Percentiles rank a stretch among this genome's conserved stretches.
phyloP scores from a whole-genome alignment of 2,113 vertebrate species.

The Pongo pygmaeus region DNA sequence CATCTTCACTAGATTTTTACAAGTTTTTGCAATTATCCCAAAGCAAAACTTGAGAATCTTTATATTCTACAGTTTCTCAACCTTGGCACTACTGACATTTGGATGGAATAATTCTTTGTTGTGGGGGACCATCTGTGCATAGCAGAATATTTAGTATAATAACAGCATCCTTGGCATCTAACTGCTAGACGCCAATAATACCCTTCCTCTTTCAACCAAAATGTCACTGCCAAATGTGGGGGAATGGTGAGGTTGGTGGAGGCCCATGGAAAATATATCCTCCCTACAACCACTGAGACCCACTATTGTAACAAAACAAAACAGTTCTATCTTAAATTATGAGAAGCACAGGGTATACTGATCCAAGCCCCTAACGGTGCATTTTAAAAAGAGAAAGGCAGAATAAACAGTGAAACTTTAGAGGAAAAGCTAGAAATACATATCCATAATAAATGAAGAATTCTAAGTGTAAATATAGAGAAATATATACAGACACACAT shows the following conservation, averaged over 20 bases:
- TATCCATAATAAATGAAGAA: slow-evolving; percentile 2
- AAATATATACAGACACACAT: background rate
- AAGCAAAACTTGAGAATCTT: background rate
- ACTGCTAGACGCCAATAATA: background rate
- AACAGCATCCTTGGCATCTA: background rate
- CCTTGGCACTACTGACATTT: background rate
- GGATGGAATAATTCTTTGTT: background rate
- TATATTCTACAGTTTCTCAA: background rate
- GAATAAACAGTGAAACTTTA: slow-evolving; percentile 14
- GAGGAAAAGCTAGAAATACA: slow-evolving; percentile 21
- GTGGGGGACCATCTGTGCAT: background rate
- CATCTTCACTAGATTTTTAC: background rate
- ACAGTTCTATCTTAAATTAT: slow-evolving; percentile 2
- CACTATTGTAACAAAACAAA: background rate
- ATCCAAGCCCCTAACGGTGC: background rate
- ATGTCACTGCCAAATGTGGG: background rate
- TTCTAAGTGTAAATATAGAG: slow-evolving; percentile 15
- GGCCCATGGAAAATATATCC: background rate
- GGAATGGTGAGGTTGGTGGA: background rate
- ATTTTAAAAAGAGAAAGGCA: background rate
- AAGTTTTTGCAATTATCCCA: background rate
- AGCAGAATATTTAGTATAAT: background rate
- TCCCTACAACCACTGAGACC: background rate
- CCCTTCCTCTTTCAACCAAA: background rate
- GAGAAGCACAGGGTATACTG: slow-evolving; percentile 10